Percentiles rank a stretch among this genome's conserved stretches.
Conservation (phyloP, 1,140 invertebrate genomes). For the Drosophila azteca region DNA sequence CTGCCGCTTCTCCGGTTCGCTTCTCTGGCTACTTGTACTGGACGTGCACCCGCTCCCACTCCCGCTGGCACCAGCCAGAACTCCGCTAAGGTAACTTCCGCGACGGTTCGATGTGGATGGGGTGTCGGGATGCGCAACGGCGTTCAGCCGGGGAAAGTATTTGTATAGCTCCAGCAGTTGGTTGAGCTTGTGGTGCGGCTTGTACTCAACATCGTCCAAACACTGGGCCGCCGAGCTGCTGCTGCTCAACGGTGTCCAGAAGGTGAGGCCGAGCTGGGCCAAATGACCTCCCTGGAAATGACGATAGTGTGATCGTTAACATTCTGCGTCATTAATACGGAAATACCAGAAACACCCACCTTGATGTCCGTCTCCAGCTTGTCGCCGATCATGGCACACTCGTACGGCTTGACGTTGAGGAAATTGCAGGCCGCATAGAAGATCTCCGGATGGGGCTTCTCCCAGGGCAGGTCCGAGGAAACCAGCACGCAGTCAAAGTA, state of each 20-base stretch:
- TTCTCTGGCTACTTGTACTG: conserved; percentile 28
- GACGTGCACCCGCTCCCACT: conserved; percentile 7
- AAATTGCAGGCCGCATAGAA: conserved; percentile 90
- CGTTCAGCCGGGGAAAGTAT: conserved; percentile 67
- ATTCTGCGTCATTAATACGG: background rate
- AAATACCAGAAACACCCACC: conserved; percentile 69
- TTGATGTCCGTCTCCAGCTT: conserved; percentile 93
- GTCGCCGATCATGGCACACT: conserved; percentile 94
- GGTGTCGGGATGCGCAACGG: conserved; percentile 16
- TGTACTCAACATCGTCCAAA: conserved; percentile 65
- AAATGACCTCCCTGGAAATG: conserved; percentile 87
- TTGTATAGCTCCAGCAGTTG: conserved; percentile 78
- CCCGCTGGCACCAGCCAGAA: conserved; percentile 1
- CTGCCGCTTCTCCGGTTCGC: conserved; percentile 26
- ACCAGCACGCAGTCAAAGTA: conserved; percentile 92
- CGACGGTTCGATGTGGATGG: conserved; percentile 49
- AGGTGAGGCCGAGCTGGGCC: conserved; percentile 89
- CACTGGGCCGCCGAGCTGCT: conserved; percentile 56
- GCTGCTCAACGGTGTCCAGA: conserved; percentile 88
- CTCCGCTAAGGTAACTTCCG: conserved; percentile 58
- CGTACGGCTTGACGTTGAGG: conserved; percentile 88
- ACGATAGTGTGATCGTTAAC: background rate
- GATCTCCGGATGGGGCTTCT: conserved; percentile 92
- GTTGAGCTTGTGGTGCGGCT: conserved; percentile 66
- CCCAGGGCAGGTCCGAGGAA: conserved; percentile 92